A percentile compares a stretch with the other conserved stretches of the same genome.
phyloP scores from a whole-genome alignment of 2,113 vertebrate genomes.

The Osmerus eperlanus region DNA sequence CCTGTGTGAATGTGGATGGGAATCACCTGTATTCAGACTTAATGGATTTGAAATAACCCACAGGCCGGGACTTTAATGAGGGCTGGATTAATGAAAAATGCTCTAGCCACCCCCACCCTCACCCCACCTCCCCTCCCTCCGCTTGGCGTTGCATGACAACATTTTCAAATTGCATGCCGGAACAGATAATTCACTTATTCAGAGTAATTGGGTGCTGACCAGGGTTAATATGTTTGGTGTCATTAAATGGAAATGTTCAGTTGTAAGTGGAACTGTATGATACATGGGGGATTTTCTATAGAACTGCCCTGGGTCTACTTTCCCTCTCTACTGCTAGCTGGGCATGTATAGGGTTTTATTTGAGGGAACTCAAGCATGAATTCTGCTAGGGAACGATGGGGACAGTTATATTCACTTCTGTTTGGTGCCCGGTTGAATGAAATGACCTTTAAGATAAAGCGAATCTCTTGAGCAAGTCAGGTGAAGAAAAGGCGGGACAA shows the following conservation, averaged over 20 bases:
- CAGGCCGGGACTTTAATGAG: slow-evolving; percentile 88
- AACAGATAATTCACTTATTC: slow-evolving; percentile 98
- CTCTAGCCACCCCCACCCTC: slow-evolving; percentile 7
- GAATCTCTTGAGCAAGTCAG: slow-evolving; percentile 91
- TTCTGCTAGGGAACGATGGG: slow-evolving; percentile 92
- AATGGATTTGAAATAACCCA: slow-evolving; percentile 93
- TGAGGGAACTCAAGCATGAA: slow-evolving; percentile 98
- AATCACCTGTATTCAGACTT: slow-evolving; percentile 94
- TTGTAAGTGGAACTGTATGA: slow-evolving; percentile 98
- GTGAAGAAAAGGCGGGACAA: slow-evolving; percentile 86
- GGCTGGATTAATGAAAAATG: slow-evolving; percentile 84
- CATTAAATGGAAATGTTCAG: slow-evolving; percentile 99
- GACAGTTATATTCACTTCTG: slow-evolving; percentile 99
- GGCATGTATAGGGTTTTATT: slow-evolving; percentile 76
- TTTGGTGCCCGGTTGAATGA: slow-evolving; percentile 93
- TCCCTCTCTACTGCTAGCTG: slow-evolving; percentile 80
- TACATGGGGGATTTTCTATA: slow-evolving; percentile 96
- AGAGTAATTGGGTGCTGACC: slow-evolving; percentile 99
- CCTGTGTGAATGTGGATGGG: slow-evolving; percentile 76
- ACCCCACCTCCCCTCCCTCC: slow-evolving; percentile 46
- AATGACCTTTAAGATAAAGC: slow-evolving; percentile 97
- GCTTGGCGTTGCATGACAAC: slow-evolving; percentile 91
- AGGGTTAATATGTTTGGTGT: slow-evolving; percentile 99
- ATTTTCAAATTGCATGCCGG: slow-evolving; percentile 96
- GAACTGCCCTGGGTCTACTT: slow-evolving; percentile 78